phyloP scores from a whole-genome alignment of 53 echinoderm and acorn worm genomes.

The Apostichopus leukothele region DNA sequence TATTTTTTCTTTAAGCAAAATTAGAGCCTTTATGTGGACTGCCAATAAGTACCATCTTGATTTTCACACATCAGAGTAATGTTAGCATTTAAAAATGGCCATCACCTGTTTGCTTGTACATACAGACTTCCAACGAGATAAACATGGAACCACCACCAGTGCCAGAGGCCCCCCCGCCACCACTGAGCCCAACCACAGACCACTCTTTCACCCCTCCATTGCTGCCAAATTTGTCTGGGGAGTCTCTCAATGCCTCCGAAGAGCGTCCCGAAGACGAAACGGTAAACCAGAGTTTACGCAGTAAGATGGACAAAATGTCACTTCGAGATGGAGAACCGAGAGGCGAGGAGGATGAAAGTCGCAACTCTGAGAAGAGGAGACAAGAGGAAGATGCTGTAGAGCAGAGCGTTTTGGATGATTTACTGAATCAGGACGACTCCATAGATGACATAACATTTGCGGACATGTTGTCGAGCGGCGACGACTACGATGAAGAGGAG shows the following conservation, averaged over 20 bases:
- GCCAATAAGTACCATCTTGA: no score
- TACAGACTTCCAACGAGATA: neutral
- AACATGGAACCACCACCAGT: conserved; percentile 22
- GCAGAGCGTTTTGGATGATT: conserved; percentile 33
- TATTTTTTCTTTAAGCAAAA: no score
- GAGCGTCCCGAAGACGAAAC: neutral
- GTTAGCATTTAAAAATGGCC: neutral
- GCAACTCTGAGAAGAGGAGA: neutral
- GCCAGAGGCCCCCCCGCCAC: conserved; percentile 35
- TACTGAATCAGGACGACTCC: conserved; percentile 36
- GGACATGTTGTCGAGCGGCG: conserved; percentile 30
- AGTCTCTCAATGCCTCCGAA: neutral
- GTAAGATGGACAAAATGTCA: neutral
- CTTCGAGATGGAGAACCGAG: conserved; percentile 1
- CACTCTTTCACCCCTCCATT: conserved; percentile 31
- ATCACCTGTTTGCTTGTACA: neutral
- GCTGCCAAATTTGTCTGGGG: neutral
- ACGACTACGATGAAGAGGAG: conserved; percentile 18
- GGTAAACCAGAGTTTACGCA: neutral
- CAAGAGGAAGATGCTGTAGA: conserved; percentile 31
- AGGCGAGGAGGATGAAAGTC: conserved; percentile 3
- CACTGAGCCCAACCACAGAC: conserved; percentile 24
- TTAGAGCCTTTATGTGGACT: no score
- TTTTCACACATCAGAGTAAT: neutral
- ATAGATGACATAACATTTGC: conserved; percentile 45